phyloP scores from a whole-genome alignment of 1,140 invertebrate species.

The Bombus picipes region DNA sequence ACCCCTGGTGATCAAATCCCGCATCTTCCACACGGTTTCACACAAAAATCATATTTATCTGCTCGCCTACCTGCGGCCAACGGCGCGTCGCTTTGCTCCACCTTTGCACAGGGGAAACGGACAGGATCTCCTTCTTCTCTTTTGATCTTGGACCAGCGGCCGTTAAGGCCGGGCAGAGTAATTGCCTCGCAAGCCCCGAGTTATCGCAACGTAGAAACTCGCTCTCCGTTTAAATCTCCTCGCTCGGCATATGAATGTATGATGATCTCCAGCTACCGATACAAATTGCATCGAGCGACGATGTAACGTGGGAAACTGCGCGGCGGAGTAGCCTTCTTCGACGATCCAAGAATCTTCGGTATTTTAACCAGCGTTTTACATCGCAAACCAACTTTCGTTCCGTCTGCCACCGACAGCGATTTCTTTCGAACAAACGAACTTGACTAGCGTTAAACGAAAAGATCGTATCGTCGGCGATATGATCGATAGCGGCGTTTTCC shows the following conservation, averaged over 20 bases:
- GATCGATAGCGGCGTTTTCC: background rate
- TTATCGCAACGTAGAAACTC: conserved; percentile 73
- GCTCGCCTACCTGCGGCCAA: conserved; percentile 71
- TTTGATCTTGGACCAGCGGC: conserved; percentile 66
- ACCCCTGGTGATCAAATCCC: conserved; percentile 77
- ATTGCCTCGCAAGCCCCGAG: conserved; percentile 76
- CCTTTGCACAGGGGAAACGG: conserved; percentile 24
- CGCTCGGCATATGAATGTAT: conserved; percentile 51
- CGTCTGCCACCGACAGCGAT: background rate
- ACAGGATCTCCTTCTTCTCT: conserved; percentile 43
- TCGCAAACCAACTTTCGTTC: rapidly evolving
- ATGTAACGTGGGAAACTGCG: conserved; percentile 26
- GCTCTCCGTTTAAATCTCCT: conserved; percentile 48
- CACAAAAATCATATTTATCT: conserved; percentile 80
- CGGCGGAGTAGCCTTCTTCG: background rate
- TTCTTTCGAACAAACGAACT: background rate
- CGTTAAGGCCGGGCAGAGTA: conserved; percentile 69
- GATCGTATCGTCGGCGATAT: too few species aligned
- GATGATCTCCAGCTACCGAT: conserved; percentile 37
- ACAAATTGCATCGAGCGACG: conserved; percentile 20
- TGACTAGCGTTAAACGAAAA: too few species aligned
- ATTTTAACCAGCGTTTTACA: background rate
- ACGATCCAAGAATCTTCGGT: background rate
- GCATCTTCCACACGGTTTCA: conserved; percentile 76
- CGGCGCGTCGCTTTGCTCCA: conserved; percentile 40